Base-by-base conservation (phyloP, 2,113 vertebrate species). In the Dipodomys ordii region DNA sequence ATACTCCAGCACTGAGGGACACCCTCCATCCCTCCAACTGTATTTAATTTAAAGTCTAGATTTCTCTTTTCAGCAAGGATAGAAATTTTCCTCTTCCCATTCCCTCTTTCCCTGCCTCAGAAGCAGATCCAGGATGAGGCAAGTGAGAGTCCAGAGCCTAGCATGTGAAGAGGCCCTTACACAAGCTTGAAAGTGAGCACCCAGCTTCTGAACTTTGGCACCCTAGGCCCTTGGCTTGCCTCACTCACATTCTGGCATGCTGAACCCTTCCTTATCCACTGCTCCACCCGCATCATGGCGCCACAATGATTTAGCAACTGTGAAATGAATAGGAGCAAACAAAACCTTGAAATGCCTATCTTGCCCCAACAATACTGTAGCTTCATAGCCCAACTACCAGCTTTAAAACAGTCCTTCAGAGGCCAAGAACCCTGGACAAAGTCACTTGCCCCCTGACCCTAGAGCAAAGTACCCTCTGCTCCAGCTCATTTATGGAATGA, bases 1-100 rank as follows among this genome's bases (percentile, higher is more conserved):
- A 64, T 6, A 64, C 19, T 64, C 62, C 22, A 64, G 62, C 49
- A 11, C 49, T 53, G 12, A 53, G 49, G 8, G 49, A 71, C 76
- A 71, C 25, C 15, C 44, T 13, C 13, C 27, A 13, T 23, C 44
- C 62, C 35, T 28, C 32, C 28, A 74, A 74, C 49, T 95, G n/a
- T 91, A 93, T 94, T 94, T 95, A 93, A 93, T 57, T 60, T 85
- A 89, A 60, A 84, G 35, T 83, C 77, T 88, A 91, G 68, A 79
- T 68, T 88, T 85, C 90, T 64, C 49, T 93, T 82, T 80, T 72
- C 30, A 57, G 46, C 85, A 57, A 49, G 35, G 6, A 69, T 1
- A 53, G 28, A 81, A 46, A 27, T 76, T 76, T 82, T 49, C 64
- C 27, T 62, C 60, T 69, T 87, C 32, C 13, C 10, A 25, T 73